These are phyloP conservation scores for Griposia aprilina DNA, from an alignment of 2,888 invertebrate genomes.

Conservation along the genomic window DNA sequence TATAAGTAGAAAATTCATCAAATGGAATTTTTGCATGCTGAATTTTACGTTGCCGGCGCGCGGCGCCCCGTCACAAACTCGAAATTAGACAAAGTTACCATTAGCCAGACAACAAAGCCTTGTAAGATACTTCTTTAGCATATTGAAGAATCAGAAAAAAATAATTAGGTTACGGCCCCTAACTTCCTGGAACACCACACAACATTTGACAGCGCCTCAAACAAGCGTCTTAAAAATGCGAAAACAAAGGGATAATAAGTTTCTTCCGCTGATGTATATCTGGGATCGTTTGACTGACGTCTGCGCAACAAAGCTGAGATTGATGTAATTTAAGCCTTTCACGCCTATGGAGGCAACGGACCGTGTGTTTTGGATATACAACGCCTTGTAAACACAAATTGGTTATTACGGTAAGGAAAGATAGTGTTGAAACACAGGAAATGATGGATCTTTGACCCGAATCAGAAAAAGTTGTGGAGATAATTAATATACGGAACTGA, in stretches of 20 bases:
- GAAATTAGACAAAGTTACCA: background rate
- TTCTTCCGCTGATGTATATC: conserved; percentile 76
- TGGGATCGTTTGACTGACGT: conserved; percentile 67
- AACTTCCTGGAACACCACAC: conserved; percentile 25
- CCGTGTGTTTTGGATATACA: conserved; percentile 74
- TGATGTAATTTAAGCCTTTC: conserved; percentile 74
- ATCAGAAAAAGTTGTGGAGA: conserved; percentile 46
- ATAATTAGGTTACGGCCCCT: conserved; percentile 17
- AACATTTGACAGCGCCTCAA: conserved; percentile 40
- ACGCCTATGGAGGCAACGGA: conserved; percentile 70
- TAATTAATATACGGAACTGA: conserved; percentile 33
- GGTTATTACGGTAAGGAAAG: conserved; percentile 73
- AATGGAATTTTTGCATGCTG: background rate
- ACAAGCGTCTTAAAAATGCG: conserved; percentile 51
- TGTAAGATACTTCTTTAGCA: background rate
- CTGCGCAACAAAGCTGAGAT: conserved; percentile 72
- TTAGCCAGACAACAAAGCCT: background rate
- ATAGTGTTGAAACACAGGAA: conserved; percentile 64
- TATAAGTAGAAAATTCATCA: background rate
- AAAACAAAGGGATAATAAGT: conserved; percentile 78
- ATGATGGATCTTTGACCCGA: conserved; percentile 59
- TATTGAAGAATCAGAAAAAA: conserved; percentile 18
- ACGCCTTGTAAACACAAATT: conserved; percentile 78
- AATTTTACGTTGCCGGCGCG: background rate
- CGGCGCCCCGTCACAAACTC: background rate